phyloP scores from a whole-genome alignment of 2,113 vertebrate genomes.

The Tapirus terrestris region DNA sequence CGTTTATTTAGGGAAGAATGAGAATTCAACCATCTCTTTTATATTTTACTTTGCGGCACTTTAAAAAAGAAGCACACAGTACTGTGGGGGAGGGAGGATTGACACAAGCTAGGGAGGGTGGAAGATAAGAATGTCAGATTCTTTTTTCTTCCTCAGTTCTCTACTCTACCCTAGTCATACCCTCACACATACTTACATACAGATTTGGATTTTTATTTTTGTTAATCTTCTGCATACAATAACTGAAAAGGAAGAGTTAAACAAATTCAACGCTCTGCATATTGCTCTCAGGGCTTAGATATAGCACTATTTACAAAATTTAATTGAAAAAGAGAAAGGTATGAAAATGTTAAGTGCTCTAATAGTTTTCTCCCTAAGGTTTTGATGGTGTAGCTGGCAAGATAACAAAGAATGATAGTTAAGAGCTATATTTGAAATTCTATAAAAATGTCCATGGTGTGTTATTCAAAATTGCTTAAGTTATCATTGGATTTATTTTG shows the following conservation, averaged over 20 bases:
- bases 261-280: no score
- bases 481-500: constrained; percentile 42
- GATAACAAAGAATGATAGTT: background rate
- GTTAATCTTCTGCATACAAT: background rate
- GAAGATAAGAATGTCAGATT: background rate
- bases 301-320: constrained; percentile 20
- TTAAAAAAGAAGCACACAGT: background rate
- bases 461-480: constrained; percentile 52
- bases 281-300: background rate
- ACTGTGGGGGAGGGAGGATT: fast-evolving
- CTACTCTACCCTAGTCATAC: background rate
- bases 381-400: constrained; percentile 7
- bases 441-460: background rate
- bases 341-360: constrained; percentile 33
- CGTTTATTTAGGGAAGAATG: background rate
- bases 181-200: background rate
- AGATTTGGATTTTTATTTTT: background rate
- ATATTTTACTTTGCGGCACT: background rate
- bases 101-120: background rate
- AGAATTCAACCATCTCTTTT: background rate
- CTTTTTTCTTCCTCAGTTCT: background rate
- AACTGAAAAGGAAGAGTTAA: background rate
- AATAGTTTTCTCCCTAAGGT: background rate
- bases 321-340: constrained; percentile 47
- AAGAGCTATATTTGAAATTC: constrained; percentile 60